Percentiles rank a stretch among this genome's conserved stretches.
Conservation (phyloP, 2,888 invertebrate species). For the Pterobdella sp. region DNA sequence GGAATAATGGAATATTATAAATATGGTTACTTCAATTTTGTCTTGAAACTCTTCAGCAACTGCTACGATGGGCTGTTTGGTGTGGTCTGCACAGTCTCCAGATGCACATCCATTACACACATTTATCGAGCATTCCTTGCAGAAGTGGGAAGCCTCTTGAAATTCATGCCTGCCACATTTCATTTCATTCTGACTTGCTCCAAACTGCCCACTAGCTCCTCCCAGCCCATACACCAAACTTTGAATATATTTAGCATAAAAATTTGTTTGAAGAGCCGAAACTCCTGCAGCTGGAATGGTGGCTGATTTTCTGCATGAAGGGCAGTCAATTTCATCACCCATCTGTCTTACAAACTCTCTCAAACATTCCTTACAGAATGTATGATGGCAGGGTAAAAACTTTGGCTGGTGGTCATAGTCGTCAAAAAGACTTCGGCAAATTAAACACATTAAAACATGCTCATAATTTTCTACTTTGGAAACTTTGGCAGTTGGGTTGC, state of each 20-base stretch:
- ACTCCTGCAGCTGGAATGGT: slow-evolving; percentile 39
- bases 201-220: slow-evolving; percentile 12
- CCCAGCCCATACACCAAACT: slow-evolving; percentile 35
- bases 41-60: slow-evolving; percentile 37
- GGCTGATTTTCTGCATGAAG: slow-evolving; percentile 38
- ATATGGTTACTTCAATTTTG: slow-evolving; percentile 32
- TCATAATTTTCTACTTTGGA: slow-evolving; percentile 36
- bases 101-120: slow-evolving; percentile 21
- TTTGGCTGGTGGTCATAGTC: slow-evolving; percentile 48
- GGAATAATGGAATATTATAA: neutral
- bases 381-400: slow-evolving; percentile 50
- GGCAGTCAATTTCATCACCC: slow-evolving; percentile 40
- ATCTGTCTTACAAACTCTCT: slow-evolving; percentile 40
- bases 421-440: slow-evolving; percentile 49
- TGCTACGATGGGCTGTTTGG: slow-evolving; percentile 34
- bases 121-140: slow-evolving; percentile 19
- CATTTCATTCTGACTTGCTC: neutral
- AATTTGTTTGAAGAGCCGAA: slow-evolving; percentile 39
- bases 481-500: neutral
- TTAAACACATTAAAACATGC: slow-evolving; percentile 44
- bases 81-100: slow-evolving; percentile 29
- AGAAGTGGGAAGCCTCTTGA: slow-evolving; percentile 11
- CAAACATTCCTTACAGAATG: slow-evolving; percentile 49
- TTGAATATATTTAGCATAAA: slow-evolving; percentile 40
- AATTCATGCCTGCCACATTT: slow-evolving; percentile 18